A percentile compares a stretch with the other conserved stretches of the same genome.
phyloP scores from a whole-genome alignment of 2,888 invertebrate species.

The Sialis fuliginosa region DNA sequence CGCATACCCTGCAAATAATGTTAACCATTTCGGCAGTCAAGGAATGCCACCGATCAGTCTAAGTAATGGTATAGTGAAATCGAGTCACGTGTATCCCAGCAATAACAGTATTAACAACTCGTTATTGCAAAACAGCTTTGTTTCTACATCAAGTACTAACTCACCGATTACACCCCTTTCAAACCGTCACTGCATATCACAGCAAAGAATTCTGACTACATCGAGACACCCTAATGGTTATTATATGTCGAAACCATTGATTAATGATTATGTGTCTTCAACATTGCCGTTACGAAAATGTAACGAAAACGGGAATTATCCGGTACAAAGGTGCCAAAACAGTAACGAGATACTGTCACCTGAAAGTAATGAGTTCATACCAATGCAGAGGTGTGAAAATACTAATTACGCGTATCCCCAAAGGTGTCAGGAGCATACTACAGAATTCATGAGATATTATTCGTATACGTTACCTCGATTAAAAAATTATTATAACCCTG shows the following conservation, averaged over 20 bases:
- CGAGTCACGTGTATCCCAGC: constrained; percentile 2
- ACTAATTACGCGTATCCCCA: constrained; percentile 15
- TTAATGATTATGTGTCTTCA: constrained; percentile 1
- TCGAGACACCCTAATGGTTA: not conserved
- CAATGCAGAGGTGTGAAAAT: constrained; percentile 8
- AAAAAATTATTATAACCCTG: constrained; percentile 20
- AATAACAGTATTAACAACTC: constrained; percentile 1
- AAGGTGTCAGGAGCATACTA: constrained; percentile 17
- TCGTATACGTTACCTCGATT: constrained; percentile 22
- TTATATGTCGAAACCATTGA: constrained; percentile 3
- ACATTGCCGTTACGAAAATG: not conserved
- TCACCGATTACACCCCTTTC: not conserved
- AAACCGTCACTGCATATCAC: constrained; percentile 1
- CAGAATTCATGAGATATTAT: constrained; percentile 20
- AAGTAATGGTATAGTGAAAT: not conserved
- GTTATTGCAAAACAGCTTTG: not conserved
- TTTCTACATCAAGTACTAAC: not conserved
- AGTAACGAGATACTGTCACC: too few relatives aligned
- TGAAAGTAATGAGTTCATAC: not conserved
- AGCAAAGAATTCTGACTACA: constrained; percentile 2
- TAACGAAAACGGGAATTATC: not conserved
- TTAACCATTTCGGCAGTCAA: not conserved
- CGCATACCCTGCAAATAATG: not conserved
- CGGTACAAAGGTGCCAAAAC: not conserved
- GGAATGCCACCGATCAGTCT: too few relatives aligned